phyloP scores from a whole-genome alignment of 2,888 invertebrate species.

The Drosophila bunnanda region DNA sequence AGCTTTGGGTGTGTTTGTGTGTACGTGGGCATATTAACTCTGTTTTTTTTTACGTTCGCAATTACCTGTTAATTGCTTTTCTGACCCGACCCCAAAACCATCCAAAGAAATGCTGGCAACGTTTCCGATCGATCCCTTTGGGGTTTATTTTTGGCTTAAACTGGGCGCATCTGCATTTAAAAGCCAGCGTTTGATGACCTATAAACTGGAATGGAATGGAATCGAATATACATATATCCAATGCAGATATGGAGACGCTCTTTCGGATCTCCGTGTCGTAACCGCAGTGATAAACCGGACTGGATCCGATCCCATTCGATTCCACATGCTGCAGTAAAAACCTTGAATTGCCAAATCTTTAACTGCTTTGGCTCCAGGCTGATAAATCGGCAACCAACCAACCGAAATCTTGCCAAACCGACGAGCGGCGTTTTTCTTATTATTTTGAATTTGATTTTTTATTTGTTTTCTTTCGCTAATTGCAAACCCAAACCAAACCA shows the following conservation, averaged over 20 bases:
- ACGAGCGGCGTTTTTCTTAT: constrained; percentile 20
- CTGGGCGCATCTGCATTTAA: constrained; percentile 51
- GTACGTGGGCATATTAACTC: constrained; percentile 27
- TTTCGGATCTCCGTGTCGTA: constrained; percentile 51
- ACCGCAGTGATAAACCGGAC: constrained; percentile 47
- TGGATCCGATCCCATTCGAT: constrained; percentile 21
- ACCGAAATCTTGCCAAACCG: constrained; percentile 25
- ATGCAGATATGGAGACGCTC: constrained; percentile 26
- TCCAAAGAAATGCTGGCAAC: background rate
- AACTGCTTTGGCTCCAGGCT: constrained; percentile 58
- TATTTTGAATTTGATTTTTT: background rate
- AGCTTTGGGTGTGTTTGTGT: constrained; percentile 45
- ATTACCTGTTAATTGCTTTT: constrained; percentile 56
- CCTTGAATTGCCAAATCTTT: constrained; percentile 78
- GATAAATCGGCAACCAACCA: constrained; percentile 30
- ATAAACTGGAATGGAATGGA: constrained; percentile 50
- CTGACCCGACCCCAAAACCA: constrained; percentile 52
- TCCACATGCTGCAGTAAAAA: constrained; percentile 62
- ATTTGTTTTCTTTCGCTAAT: constrained; percentile 54
- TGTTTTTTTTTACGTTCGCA: constrained; percentile 22
- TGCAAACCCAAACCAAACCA: constrained; percentile 45
- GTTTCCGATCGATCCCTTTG: background rate
- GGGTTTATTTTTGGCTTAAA: constrained; percentile 14
- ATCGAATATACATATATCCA: background rate
- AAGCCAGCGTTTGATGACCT: constrained; percentile 48